Evolutionary conservation across 2,113 vertebrate genomes (phyloP), one percentile per base, ranked within the genome.

Genomic region (Drymodes brunneopygia): DNA sequence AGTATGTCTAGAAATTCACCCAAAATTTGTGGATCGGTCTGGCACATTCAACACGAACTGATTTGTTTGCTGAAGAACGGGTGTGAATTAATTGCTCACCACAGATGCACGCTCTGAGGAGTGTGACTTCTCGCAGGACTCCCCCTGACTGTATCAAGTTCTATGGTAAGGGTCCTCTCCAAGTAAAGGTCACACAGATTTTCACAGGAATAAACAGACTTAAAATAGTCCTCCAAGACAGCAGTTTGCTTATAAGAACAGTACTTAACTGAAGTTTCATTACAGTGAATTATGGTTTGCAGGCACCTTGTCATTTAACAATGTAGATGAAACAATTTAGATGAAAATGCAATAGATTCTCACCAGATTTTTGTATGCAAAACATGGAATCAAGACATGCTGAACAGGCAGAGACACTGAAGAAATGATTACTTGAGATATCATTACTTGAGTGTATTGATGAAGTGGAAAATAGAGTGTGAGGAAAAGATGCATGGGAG

Each of bases 11-110:
- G 75, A 75, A 95, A 91, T 73, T 60, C 75, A 86, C 45, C 72
- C 88, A 84, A 92, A 88, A 62, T 84, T 56, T 81, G 61, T 57
- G 86, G 56, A 73, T 94, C 9, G 7, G 65, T 94, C 91, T 95
- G 31, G 69, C 89, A 92, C 83, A 91, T 95, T 89, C 33, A 54
- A 35, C 27, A 38, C 2, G 27, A 73, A 38, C 44, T 28, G 40
- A 81, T 47, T 31, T 58, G 47, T n/a, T 44, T 73, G 42, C 71
- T 66, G 56, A 57, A 70, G 54, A 94, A 64, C 86, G 29, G 3
- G 35, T 54, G 35, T 36, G 75, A 93, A 77, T 74, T 86, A 91
- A 71, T 48, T 56, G 83, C 71, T 86, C 48, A 79, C 21, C 71
- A 58, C 60, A 92, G 71, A 92, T 62, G 65, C 57, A 57, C 0